Evolutionary conservation across 2,797 vertebrate species (phyloP).

Genomic region (Ambastaia sidthimunki): DNA sequence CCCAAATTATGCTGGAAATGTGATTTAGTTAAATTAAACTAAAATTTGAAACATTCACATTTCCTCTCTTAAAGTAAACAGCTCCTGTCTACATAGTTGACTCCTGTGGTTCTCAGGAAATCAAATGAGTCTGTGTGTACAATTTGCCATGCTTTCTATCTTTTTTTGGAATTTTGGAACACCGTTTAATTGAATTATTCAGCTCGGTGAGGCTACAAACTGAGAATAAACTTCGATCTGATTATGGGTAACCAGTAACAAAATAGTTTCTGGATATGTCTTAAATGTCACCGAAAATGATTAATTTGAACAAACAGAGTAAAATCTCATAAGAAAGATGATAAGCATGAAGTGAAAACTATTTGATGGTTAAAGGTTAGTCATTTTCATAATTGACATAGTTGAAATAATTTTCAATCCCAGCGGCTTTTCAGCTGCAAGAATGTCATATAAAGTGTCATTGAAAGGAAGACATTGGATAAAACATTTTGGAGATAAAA

Average conservation of each 20-base stretch:
- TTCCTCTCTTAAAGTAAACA: neutral
- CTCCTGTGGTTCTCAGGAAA: neutral
- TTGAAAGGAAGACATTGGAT: neutral
- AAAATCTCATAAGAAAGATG: neutral
- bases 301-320: neutral
- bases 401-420: conserved; percentile 8
- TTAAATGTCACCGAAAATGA: conserved; percentile 28
- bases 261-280: conserved; percentile 6
- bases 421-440: conserved; percentile 11
- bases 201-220: neutral
- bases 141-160: neutral
- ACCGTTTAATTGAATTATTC: neutral
- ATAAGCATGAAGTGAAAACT: conserved; percentile 16
- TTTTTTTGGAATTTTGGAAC: neutral
- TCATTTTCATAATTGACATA: conserved; percentile 23
- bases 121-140: neutral
- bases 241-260: neutral
- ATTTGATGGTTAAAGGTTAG: conserved; percentile 31
- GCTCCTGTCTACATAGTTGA: neutral
- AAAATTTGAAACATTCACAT: neutral
- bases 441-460: conserved; percentile 4
- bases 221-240: conserved; percentile 3
- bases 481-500: neutral
- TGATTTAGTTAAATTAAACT: conserved; percentile 16
- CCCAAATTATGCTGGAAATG: conserved; percentile 23